Evolutionary conservation across 2,797 vertebrate species (phyloP), one percentile per base, ranked within the genome.

Genomic region (Sebastes taczanowskii): DNA sequence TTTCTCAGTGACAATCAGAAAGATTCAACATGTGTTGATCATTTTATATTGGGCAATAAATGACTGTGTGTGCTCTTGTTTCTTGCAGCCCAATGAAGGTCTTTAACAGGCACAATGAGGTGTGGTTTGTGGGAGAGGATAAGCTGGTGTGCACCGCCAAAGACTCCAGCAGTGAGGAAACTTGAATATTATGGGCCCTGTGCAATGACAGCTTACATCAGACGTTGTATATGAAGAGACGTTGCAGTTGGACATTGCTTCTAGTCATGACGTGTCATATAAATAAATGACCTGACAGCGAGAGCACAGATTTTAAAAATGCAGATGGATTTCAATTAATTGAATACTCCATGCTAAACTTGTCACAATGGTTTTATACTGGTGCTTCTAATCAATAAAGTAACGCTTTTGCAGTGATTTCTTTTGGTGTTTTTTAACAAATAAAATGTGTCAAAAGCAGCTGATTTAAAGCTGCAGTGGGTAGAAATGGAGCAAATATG

Each of bases 91-190:
- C 94, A 11, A 93, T 88, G 91, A 94, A 73, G 13, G 0, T 95
- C 6, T 3, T 73, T 2, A 64, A 94, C 74, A 92, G 94, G 66
- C 94, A 92, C 90, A 96, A 96, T 25, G 96, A 97, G 86, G 95
- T 93, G 64, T 96, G 96, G 96, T 89, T 87, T 29, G 8, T 89
- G 5, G 86, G 38, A 5, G 23, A 86, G 13, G 95, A 82, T 25
- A 69, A 89, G 0, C 93, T 89, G 0, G 85, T 85, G 29, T 96
- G 96, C 38, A 1, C 30, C 42, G 16, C 7, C 16, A 18, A 49
- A 49, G 49, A 5, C 49, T n/a, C 18, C 63, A 74, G 73, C 76
- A 84, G 82, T 27, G 80, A 88, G 46, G 71, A 87, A 58, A n/a
- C 35, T 6, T 74, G 6, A 66, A 64, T 4, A 25, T 9, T 30